phyloP scores from a whole-genome alignment of 2,113 vertebrate genomes.

The Corythaixoides concolor region DNA sequence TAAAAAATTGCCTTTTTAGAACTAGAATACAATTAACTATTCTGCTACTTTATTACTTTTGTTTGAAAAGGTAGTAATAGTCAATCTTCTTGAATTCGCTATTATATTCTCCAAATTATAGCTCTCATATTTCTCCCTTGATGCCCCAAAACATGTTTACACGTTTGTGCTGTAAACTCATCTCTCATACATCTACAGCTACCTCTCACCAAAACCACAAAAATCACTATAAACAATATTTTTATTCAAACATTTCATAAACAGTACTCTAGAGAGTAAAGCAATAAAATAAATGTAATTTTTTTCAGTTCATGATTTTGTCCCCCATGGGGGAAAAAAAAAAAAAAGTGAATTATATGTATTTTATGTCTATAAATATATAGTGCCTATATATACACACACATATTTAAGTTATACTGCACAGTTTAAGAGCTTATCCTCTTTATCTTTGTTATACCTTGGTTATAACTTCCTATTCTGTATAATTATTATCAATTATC shows the following conservation, averaged over 20 bases:
- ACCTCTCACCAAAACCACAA: background rate
- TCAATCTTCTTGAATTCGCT: background rate
- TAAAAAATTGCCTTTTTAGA: background rate
- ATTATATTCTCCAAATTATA: background rate
- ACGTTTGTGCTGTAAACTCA: background rate
- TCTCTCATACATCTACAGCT: background rate
- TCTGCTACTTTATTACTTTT: background rate
- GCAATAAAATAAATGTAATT: background rate
- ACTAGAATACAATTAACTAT: background rate
- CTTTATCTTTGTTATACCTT: background rate
- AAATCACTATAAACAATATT: background rate
- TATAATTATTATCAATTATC: background rate
- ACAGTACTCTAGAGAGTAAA: background rate
- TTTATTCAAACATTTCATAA: background rate
- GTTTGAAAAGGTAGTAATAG: background rate
- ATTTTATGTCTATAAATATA: background rate
- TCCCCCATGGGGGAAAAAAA: background rate
- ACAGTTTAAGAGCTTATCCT: background rate
- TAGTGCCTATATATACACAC: background rate
- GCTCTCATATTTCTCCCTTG: background rate
- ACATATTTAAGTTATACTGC: background rate
- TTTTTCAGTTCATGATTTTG: background rate
- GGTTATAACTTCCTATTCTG: background rate
- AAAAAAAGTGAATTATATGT: background rate
- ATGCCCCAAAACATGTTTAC: background rate